Base-by-base conservation (phyloP, 2,113 vertebrate genomes). In the Cryptomyrus ogoouensis region DNA sequence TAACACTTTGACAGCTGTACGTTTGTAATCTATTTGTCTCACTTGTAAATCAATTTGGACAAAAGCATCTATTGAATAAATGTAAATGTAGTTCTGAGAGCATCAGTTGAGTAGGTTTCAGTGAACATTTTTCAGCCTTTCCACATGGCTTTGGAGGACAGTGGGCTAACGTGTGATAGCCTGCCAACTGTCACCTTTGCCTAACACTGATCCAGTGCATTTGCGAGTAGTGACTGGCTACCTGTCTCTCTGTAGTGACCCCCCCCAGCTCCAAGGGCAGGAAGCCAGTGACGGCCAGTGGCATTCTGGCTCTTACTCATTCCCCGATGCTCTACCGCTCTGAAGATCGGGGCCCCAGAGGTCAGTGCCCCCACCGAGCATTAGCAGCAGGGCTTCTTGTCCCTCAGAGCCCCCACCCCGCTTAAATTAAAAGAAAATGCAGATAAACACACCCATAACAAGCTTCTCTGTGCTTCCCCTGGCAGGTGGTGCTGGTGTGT, bases 231-330 rank as follows among this genome's bases (percentile, higher is more conserved):
- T 4, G 5, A 35, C 50, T 92, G 9, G 93, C 19, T 89, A 12
- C 46, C 39, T 15, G 87, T 90, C 88, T 35, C 92, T 21, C 85
- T 98, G 97, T 90, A 6, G 94, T 92, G 1, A 96, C 97, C 6
- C 95, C 97, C 3, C 95, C 96, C 0, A 88, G 93, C 90, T 93
- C 93, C 3, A 93, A 95, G 1, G 0, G 91, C 62, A 95, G 95
- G 91, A 95, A 93, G 13, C 35, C 91, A 0, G 96, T 99, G 3
- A 97, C 96, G 0, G 94, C 97, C 0, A 97, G 96, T 49, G 96
- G 97, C 88, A 97, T 99, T 42, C 91, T 96, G n/a, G 96, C 97
- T 0, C 97, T 99, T 90, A 99, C 98, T 31, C 96, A 94, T 89
- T 99, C 98, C 5, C 98, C 98, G 0, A 89, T 99, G 92, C 94